Evolutionary conservation across 92 coral and sea anemone genomes (phyloP), one percentile per base, ranked within the genome.

Genomic region (Metridium senile): DNA sequence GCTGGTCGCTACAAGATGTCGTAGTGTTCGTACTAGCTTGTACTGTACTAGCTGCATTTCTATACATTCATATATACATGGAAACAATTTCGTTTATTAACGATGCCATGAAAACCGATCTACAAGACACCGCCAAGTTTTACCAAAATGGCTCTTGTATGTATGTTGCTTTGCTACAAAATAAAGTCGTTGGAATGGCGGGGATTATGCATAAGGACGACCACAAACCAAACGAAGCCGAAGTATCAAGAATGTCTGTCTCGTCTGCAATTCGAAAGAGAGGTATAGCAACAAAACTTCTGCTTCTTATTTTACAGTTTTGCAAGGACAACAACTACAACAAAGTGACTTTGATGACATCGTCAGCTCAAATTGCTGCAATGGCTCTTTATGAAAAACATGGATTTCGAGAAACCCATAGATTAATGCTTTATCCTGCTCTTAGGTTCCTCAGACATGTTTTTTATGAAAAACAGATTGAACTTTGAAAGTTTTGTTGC

Each of bases 171-270:
- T n/a, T n/a, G n/a, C n/a, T n/a, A n/a, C n/a, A n/a, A n/a, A n/a
- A n/a, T n/a, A n/a, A n/a, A n/a, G n/a, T n/a, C n/a, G 88, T 82
- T 25, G 97, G 97, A 11, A 91, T 89, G 93, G 93, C 89, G 1
- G 93, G 93, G 19, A 67, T 89, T 16, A 19, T 58, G 8, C 64
- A 75, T 9, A 62, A 17, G 97, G 97, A 52, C 74, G 77, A 3
- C n/a, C n/a, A n/a, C n/a, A n/a, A n/a, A n/a, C n/a, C n/a, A n/a
- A n/a, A n/a, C n/a, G n/a, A n/a, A n/a, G 93, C 81, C 20, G 93
- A 91, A 47, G 53, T 91, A 26, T 86, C 78, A 62, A 80, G 97
- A 66, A 89, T 91, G 97, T 82, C 91, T 3, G 97, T 91, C 0
- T 78, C 82, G 26, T 49, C 75, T 19, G 26, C 75, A 20, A 82